Conservation (phyloP, 2,888 invertebrate genomes). For the Pyralis farinalis region DNA sequence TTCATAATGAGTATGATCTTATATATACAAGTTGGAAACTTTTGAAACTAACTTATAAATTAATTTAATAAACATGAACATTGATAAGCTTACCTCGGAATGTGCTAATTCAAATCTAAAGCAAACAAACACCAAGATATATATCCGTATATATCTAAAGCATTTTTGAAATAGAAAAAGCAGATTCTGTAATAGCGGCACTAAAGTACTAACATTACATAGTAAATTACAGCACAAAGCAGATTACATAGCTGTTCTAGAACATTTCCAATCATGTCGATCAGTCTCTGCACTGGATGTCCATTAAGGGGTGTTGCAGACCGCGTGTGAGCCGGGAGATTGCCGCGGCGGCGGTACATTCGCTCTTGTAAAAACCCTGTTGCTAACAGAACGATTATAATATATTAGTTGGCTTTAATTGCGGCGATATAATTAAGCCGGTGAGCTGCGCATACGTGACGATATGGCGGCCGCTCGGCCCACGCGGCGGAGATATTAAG, state of each 20-base stretch:
- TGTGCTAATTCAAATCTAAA: too few species aligned
- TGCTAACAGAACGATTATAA: conserved; percentile 78
- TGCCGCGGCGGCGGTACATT: conserved; percentile 59
- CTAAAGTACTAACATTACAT: conserved; percentile 14
- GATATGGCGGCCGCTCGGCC: conserved; percentile 67
- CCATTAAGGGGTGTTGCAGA: conserved; percentile 54
- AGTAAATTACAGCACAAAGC: conserved; percentile 27
- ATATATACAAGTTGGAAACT: too few species aligned
- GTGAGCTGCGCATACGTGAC: conserved; percentile 72
- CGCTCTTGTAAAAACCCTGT: conserved; percentile 68
- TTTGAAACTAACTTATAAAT: too few species aligned
- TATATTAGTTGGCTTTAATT: conserved; percentile 80
- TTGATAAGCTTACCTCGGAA: too few species aligned
- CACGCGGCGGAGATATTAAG: conserved; percentile 71
- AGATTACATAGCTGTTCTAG: conserved; percentile 30
- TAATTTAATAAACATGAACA: too few species aligned
- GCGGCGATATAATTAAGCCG: conserved; percentile 76
- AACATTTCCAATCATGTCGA: conserved; percentile 49
- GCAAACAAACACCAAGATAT: too few species aligned
- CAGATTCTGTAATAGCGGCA: neutral
- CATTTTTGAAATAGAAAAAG: too few species aligned
- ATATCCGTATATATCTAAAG: too few species aligned
- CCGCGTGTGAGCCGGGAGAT: conserved; percentile 50
- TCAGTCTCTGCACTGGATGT: conserved; percentile 31
- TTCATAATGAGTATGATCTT: too few species aligned